Base-by-base conservation (phyloP, 2,888 invertebrate genomes). In the Ametastegia equiseti region DNA sequence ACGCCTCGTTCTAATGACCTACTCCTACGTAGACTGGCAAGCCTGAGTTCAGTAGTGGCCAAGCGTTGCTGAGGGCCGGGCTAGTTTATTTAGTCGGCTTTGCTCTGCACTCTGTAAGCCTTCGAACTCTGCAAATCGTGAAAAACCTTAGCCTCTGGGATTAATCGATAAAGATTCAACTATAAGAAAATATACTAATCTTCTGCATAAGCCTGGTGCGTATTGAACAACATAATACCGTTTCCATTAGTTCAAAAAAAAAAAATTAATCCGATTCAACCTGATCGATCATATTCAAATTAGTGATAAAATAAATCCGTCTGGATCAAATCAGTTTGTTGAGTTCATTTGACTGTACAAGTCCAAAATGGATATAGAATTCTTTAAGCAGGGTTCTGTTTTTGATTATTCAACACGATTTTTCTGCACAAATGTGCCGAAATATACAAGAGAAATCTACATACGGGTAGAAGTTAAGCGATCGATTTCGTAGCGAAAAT, bases 1-100 rank as follows among this genome's bases (percentile, higher is more conserved):
- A 82, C 82, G 85, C 85, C 85, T 73, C 83, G 90, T 88, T 90
- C 89, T 87, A 88, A 89, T 91, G 89, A 91, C 91, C 91, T 90
- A 91, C 91, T 91, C 89, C 88, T 86, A 89, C 89, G 39, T 60
- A 78, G 75, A 75, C 54, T 54, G 75, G 42, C 63, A 42, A 78
- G 42, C 78, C 11, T 60, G 78, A 23, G 78, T 78, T 86, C 84
- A 87, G 86, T 88, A 54, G 75, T 80, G 80, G 33, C 67, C 73
- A 50, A 82, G 88, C 89, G 86, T 86, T 88, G 86, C 83, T 83
- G 86, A 83, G 86, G 86, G 86, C 84, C 85, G 87, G 86, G 83
- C 85, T 36, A 75, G 54, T 54, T 7, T 84, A 81, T 82, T 84
- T 77, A 81, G 81, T 36, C 81, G 84, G 81, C 81, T 47, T 65